Conservation (phyloP, 1,140 invertebrate genomes). For the Bombus pyrosoma region DNA sequence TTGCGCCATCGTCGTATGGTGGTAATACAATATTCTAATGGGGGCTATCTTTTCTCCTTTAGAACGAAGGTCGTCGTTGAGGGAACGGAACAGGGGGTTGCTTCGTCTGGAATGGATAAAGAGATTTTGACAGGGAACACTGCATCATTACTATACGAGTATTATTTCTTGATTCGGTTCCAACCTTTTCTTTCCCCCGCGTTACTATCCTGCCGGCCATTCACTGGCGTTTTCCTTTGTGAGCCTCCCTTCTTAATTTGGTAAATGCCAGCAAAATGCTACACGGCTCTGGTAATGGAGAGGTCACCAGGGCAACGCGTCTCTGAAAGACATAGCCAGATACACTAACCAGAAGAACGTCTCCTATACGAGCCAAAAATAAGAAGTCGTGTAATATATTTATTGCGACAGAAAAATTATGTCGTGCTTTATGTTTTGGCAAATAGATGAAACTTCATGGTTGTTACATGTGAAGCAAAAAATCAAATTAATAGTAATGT, state of each 20-base stretch:
- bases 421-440: slow-evolving; percentile 23
- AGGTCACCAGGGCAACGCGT: slow-evolving; percentile 30
- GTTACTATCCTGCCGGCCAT: slow-evolving; percentile 44
- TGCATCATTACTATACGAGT: slow-evolving; percentile 68
- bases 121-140: slow-evolving; percentile 34
- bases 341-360: slow-evolving; percentile 36
- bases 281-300: slow-evolving; percentile 62
- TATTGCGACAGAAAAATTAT: slow-evolving; percentile 39
- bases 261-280: slow-evolving; percentile 75
- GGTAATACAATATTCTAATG: slow-evolving; percentile 25
- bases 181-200: slow-evolving; percentile 45
- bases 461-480: background rate
- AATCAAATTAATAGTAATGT: background rate
- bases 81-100: slow-evolving; percentile 28
- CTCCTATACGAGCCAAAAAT: slow-evolving; percentile 18
- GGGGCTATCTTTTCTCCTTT: slow-evolving; percentile 32
- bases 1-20: background rate
- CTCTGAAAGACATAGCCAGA: slow-evolving; percentile 51
- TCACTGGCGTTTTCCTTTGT: slow-evolving; percentile 68
- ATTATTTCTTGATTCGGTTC: slow-evolving; percentile 75
- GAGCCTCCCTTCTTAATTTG: slow-evolving; percentile 71
- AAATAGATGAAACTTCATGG: background rate
- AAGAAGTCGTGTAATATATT: slow-evolving; percentile 35
- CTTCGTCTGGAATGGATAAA: slow-evolving; percentile 15
- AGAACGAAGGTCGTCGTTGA: slow-evolving; percentile 11